Percentiles rank a stretch among this genome's conserved stretches.
Evolutionary conservation across 2,797 vertebrate species (phyloP).

Genomic region (Coendou prehensilis): DNA sequence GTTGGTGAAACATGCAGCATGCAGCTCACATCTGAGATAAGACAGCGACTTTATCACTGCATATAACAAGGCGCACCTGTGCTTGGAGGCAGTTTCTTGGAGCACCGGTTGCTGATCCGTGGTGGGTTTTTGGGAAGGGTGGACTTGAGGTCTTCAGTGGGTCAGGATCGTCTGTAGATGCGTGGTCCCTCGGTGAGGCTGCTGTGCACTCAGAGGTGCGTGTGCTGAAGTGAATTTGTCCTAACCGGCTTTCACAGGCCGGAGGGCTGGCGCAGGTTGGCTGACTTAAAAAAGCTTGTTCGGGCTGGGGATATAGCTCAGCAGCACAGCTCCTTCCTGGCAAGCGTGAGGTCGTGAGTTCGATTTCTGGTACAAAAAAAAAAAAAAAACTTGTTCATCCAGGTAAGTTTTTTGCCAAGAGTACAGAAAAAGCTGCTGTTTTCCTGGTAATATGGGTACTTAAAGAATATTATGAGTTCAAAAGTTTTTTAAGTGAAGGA

Average conservation of each 20-base stretch:
- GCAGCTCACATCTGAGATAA: neutral
- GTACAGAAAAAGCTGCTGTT: neutral
- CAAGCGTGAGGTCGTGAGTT: too few species aligned
- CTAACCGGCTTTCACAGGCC: neutral
- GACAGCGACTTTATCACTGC: neutral
- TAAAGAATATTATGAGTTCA: constrained; percentile 16
- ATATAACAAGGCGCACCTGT: neutral
- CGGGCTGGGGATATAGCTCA: too few species aligned
- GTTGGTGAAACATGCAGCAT: neutral
- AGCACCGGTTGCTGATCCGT: neutral
- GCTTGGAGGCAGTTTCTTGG: neutral
- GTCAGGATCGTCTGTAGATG: neutral
- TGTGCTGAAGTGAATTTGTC: neutral
- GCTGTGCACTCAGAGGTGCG: neutral
- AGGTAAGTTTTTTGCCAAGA: neutral
- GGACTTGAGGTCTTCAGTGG: neutral
- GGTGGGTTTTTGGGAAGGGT: neutral
- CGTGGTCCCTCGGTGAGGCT: neutral
- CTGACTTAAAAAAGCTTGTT: constrained; percentile 54
- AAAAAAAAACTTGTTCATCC: too few species aligned
- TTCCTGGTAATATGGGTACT: neutral
- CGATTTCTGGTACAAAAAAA: too few species aligned
- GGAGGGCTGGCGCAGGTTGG: neutral
- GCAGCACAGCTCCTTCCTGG: too few species aligned
- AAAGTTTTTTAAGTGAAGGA: neutral